Percentiles rank a stretch among this genome's conserved stretches.
Evolutionary conservation across 1,140 invertebrate species (phyloP).

Genomic region (Cyclina sinensis): DNA sequence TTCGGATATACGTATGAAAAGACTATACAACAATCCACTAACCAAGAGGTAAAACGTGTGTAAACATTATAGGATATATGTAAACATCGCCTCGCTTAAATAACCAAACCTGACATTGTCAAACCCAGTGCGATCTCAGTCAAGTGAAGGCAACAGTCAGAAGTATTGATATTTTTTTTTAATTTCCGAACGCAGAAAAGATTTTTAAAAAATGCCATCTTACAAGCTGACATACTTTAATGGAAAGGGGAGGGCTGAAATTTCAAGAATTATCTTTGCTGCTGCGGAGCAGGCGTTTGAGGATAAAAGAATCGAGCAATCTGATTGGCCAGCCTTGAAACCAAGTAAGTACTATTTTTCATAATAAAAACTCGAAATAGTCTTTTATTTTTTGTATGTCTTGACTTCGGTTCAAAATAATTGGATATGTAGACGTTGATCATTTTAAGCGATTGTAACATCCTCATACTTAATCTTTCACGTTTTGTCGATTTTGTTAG

Average conservation of each 20-base stretch:
- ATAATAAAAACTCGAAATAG: too few relatives aligned
- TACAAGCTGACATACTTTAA: slow-evolving; percentile 70
- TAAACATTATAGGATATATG: neutral
- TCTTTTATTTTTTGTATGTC: too few relatives aligned
- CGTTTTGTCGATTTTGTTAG: too few relatives aligned
- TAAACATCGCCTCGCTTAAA: neutral
- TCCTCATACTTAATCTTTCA: too few relatives aligned
- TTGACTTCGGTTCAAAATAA: too few relatives aligned
- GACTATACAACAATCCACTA: too few relatives aligned
- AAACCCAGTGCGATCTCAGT: neutral
- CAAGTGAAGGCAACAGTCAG: neutral
- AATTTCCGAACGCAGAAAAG: neutral
- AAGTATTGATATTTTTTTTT: neutral
- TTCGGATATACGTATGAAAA: neutral
- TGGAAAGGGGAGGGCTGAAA: slow-evolving; percentile 75
- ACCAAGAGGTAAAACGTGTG: too few relatives aligned
- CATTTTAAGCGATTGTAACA: too few relatives aligned
- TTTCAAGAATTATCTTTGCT: slow-evolving; percentile 73
- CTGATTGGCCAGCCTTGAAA: slow-evolving; percentile 74
- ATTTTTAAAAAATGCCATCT: slow-evolving; percentile 28
- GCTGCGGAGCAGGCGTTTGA: slow-evolving; percentile 72
- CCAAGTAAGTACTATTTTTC: slow-evolving; percentile 44
- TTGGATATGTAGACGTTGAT: too few relatives aligned
- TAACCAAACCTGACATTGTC: neutral
- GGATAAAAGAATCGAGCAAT: slow-evolving; percentile 69